Conservation (phyloP, 2,888 invertebrate species). For the Tenthredo mesomela region DNA sequence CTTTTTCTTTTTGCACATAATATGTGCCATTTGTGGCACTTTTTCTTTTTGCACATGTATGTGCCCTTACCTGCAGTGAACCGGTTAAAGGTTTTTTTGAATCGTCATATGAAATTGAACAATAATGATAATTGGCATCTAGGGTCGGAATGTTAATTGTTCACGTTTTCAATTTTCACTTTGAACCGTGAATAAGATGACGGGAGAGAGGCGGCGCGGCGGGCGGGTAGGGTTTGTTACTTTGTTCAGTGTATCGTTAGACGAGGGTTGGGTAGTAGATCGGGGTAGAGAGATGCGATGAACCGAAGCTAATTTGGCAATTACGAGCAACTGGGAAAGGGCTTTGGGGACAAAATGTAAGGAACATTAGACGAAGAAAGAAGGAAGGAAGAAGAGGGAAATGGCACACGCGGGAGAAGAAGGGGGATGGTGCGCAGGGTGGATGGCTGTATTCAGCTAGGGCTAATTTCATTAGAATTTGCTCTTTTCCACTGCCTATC, state of each 20-base stretch:
- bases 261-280: not conserved
- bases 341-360: slow-evolving; percentile 35
- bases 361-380: slow-evolving; percentile 45
- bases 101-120: not conserved
- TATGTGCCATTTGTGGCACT: too few species aligned
- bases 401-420: not conserved
- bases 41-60: too few species aligned
- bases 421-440: not conserved
- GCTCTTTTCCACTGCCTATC: not conserved
- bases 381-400: slow-evolving; percentile 21
- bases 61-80: too few species aligned
- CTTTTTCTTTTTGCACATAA: too few species aligned
- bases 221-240: slow-evolving; percentile 4
- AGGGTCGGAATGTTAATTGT: not conserved
- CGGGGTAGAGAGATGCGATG: slow-evolving; percentile 22
- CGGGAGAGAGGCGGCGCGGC: too few species aligned
- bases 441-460: slow-evolving; percentile 11
- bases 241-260: slow-evolving; percentile 18
- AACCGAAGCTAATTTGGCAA: slow-evolving; percentile 55
- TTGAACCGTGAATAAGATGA: not conserved
- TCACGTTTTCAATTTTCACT: slow-evolving; percentile 5
- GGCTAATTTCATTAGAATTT: slow-evolving; percentile 8
- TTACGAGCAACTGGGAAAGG: slow-evolving; percentile 54
- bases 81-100: too few species aligned
- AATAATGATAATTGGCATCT: not conserved